Evolutionary conservation across 2,113 vertebrate species (phyloP).

Genomic region (Vulpes lagopus): DNA sequence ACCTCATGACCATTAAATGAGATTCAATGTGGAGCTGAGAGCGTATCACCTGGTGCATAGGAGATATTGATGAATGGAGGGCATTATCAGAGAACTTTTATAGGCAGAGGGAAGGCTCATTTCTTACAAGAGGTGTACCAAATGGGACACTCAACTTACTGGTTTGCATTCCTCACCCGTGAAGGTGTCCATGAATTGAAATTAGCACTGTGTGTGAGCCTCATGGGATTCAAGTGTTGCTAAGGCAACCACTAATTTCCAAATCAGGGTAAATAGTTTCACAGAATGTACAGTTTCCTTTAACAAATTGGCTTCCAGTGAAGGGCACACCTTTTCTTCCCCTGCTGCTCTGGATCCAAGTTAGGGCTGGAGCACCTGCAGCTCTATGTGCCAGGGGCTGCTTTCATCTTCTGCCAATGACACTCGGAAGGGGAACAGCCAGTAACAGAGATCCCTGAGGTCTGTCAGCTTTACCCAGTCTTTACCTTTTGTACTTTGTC

Average conservation of each 20-base stretch:
- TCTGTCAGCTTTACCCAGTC: conserved; percentile 77
- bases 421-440: conserved; percentile 81
- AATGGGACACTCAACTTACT: conserved; percentile 66
- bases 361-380: conserved; percentile 49
- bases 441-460: conserved; percentile 77
- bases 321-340: conserved; percentile 80
- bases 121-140: conserved; percentile 33
- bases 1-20: not conserved
- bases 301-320: conserved; percentile 81
- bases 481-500: conserved; percentile 84
- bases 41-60: not conserved
- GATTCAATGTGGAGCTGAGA: not conserved
- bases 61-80: not conserved
- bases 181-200: conserved; percentile 83
- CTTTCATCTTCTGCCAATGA: conserved; percentile 79
- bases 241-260: conserved; percentile 88
- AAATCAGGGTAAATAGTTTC: conserved; percentile 85
- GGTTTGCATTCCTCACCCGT: conserved; percentile 60
- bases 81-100: not conserved
- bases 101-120: conserved; percentile 34
- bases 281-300: conserved; percentile 85
- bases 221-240: conserved; percentile 82
- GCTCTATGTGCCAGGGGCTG: conserved; percentile 72
- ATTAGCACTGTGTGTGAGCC: conserved; percentile 64
- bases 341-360: conserved; percentile 77